These are phyloP conservation scores for Melanaphis sacchari DNA, from an alignment of 1,140 invertebrate species.

Conservation along the genomic window DNA sequence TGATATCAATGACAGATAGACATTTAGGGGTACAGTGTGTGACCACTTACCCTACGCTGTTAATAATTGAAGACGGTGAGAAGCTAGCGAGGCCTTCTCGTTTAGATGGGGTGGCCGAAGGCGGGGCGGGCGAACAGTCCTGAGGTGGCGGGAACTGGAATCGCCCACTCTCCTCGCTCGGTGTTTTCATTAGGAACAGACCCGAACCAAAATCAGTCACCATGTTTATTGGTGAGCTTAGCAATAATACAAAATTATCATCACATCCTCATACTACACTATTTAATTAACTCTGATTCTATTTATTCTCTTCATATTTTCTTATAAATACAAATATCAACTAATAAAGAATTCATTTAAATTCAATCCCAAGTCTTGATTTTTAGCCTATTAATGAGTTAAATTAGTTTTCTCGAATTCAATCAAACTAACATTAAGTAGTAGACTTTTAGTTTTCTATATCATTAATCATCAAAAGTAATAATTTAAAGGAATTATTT, in stretches of 20 bases:
- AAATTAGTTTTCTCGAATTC: neutral
- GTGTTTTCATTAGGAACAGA: conserved; percentile 80
- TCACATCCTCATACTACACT: conserved; percentile 55
- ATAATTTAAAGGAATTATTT: neutral
- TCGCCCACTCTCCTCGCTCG: conserved; percentile 79
- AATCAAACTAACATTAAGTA: neutral
- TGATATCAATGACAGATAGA: conserved; percentile 43
- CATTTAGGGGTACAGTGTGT: conserved; percentile 56
- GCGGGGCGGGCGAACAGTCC: conserved; percentile 66
- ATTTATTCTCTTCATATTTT: conserved; percentile 17
- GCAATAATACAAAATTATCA: conserved; percentile 56
- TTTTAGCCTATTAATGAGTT: neutral
- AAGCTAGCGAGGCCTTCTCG: conserved; percentile 60
- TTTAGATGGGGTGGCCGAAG: conserved; percentile 59
- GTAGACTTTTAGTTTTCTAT: neutral
- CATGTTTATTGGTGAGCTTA: conserved; percentile 86
- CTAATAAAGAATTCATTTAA: neutral
- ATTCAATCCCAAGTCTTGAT: neutral
- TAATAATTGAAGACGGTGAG: conserved; percentile 62
- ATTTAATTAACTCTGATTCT: conserved; percentile 19
- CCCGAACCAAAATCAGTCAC: conserved; percentile 85
- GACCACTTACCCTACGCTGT: conserved; percentile 62
- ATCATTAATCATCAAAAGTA: neutral
- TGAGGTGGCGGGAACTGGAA: conserved; percentile 66
- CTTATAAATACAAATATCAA: neutral